These are phyloP conservation scores for Drosophila diplacantha DNA, from an alignment of 2,888 invertebrate species.

Conservation along the genomic window DNA sequence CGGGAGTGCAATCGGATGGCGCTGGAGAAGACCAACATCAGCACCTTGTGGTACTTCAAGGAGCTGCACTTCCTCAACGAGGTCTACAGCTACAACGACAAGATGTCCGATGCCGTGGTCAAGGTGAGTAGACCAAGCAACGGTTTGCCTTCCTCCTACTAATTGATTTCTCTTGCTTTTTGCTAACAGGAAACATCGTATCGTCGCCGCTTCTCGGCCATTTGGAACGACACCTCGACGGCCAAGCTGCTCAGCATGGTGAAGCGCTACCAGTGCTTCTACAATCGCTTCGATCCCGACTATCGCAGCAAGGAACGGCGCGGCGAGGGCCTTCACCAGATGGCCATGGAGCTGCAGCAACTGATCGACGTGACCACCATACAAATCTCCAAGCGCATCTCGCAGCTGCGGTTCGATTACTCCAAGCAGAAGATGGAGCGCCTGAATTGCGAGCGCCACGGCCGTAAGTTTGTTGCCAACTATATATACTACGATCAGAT, in stretches of 20 bases:
- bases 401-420: conserved; percentile 73
- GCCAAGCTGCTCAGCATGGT: conserved; percentile 68
- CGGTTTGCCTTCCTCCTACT: neutral
- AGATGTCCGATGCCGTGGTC: conserved; percentile 70
- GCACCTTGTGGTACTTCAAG: conserved; percentile 74
- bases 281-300: conserved; percentile 72
- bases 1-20: conserved; percentile 76
- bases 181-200: conserved; percentile 66
- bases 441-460: conserved; percentile 65
- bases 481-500: conserved; percentile 73
- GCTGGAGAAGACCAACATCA: conserved; percentile 72
- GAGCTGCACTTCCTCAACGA: conserved; percentile 73
- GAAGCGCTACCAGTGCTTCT: conserved; percentile 72
- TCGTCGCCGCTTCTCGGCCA: conserved; percentile 72
- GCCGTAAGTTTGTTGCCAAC: conserved; percentile 65
- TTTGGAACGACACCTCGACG: conserved; percentile 74
- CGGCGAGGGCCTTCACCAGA: conserved; percentile 72
- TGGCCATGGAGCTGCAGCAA: conserved; percentile 69
- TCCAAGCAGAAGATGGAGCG: conserved; percentile 74
- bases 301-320: conserved; percentile 74
- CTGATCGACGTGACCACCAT: conserved; percentile 73
- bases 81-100: conserved; percentile 71
- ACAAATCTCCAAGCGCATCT: conserved; percentile 74
- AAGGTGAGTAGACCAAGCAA: conserved; percentile 55
- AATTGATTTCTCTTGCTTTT: neutral